phyloP scores from a whole-genome alignment of 2,113 vertebrate species.

The Cranoglanis bouderius region DNA sequence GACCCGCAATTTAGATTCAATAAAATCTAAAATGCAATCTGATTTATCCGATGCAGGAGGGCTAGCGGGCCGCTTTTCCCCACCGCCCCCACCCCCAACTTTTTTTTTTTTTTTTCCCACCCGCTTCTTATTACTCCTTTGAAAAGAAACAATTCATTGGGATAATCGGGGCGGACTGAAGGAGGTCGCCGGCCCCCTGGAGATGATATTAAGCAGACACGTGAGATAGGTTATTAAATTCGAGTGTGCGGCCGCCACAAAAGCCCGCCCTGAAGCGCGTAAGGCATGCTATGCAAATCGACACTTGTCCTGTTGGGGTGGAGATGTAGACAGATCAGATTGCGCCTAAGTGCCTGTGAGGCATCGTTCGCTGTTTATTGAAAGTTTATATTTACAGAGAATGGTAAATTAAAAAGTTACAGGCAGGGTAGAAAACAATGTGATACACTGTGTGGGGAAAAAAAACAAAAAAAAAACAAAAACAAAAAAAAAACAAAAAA shows the following conservation, averaged over 20 bases:
- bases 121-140: slow-evolving; percentile 64
- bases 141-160: slow-evolving; percentile 83
- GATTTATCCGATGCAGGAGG: slow-evolving; percentile 92
- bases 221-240: slow-evolving; percentile 58
- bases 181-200: slow-evolving; percentile 43
- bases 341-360: slow-evolving; percentile 14
- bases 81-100: slow-evolving; percentile 69
- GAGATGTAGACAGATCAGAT: background rate
- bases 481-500: background rate
- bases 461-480: no score
- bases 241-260: slow-evolving; percentile 33
- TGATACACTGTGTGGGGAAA: background rate
- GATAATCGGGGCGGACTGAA: slow-evolving; percentile 56
- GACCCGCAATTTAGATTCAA: slow-evolving; percentile 97
- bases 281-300: slow-evolving; percentile 39
- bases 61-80: slow-evolving; percentile 71
- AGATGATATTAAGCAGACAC: slow-evolving; percentile 63
- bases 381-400: slow-evolving; percentile 36
- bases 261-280: slow-evolving; percentile 26
- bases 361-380: slow-evolving; percentile 16
- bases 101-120: background rate
- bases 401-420: slow-evolving; percentile 32
- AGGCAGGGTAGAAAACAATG: slow-evolving; percentile 17
- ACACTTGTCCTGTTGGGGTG: slow-evolving; percentile 10
- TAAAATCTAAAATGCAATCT: slow-evolving; percentile 87